Evolutionary conservation across 2,888 invertebrate species (phyloP).

Genomic region (Pyrrhia umbra): DNA sequence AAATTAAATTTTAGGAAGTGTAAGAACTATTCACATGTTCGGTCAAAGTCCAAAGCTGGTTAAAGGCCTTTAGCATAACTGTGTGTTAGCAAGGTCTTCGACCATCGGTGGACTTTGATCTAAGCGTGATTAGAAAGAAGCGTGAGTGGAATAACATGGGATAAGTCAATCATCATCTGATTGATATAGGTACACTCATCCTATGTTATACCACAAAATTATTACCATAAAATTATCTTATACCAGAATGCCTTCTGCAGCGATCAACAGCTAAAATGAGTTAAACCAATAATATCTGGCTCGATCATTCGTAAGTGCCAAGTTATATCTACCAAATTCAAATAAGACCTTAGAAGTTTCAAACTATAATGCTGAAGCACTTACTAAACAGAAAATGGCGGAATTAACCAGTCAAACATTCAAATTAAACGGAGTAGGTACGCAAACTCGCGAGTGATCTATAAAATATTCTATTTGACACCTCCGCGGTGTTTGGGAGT

Average conservation of each 20-base stretch:
- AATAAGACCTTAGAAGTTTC: not conserved
- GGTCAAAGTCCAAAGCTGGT: not conserved
- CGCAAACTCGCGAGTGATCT: slow-evolving; percentile 22
- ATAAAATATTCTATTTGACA: slow-evolving; percentile 63
- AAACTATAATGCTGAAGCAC: not conserved
- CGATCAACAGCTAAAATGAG: not conserved
- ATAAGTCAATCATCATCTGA: no score
- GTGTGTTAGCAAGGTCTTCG: not conserved
- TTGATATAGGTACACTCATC: no score
- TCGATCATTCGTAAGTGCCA: not conserved
- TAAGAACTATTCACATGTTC: no score
- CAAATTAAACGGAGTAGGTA: slow-evolving; percentile 15
- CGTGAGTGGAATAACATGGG: no score
- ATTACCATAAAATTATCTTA: no score
- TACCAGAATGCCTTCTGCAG: no score
- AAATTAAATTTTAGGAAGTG: no score
- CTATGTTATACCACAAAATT: no score
- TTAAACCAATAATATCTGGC: not conserved
- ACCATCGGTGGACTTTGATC: not conserved
- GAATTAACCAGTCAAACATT: slow-evolving; percentile 11
- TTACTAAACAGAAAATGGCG: not conserved
- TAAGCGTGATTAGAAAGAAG: not conserved
- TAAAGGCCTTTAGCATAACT: no score
- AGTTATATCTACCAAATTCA: slow-evolving; percentile 9
- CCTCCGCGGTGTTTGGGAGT: slow-evolving; percentile 39